Base-by-base conservation (phyloP, 2,888 invertebrate genomes). In the Cylindroiulus punctatus region DNA sequence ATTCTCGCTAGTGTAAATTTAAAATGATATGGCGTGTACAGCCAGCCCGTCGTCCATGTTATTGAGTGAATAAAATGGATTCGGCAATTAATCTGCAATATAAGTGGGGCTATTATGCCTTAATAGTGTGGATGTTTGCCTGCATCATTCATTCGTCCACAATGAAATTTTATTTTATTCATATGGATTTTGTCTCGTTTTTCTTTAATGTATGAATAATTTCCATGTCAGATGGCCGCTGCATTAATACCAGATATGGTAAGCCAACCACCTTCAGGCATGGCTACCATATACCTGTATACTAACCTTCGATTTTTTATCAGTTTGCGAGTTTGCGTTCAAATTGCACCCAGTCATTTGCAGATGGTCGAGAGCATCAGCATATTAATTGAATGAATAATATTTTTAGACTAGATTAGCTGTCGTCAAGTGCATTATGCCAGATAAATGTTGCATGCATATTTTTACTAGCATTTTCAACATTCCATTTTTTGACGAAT, bases 201-300 rank as follows among this genome's bases (percentile, higher is more conserved):
- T 22, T 85, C 17, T 85, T 85, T 26, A 19, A 22, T n/a, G 36
- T 19, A 22, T 85, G 85, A 42, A 57, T 85, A 36, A 52, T 85
- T 85, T 30, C 65, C 47, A n/a, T 32, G 44, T 40, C 57, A 86
- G 86, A 86, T 86, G 86, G 86, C 32, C 76, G 86, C 40, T 86
- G 81, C 81, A 47, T 81, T 26, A 30, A 81, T 86, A n/a, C 86
- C 86, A 86, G 86, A 86, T 81, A 86, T 44, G 65, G 86, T 86
- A 86, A 86, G 86, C 65, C 32, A 84, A 65, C 65, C 65, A 65
- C 65, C 26, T 65, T 65, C 65, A 65, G 65, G 65, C 65, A 65
- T 65, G 65, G 65, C 65, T 65, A 65, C 65, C 65, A 65, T 7
- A 65, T 5, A n/a, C n/a, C n/a, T n/a, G n/a, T n/a, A 22, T 65